These are phyloP conservation scores for Mustelus asterias DNA, from an alignment of 2,113 vertebrate species.

Conservation along the genomic window DNA sequence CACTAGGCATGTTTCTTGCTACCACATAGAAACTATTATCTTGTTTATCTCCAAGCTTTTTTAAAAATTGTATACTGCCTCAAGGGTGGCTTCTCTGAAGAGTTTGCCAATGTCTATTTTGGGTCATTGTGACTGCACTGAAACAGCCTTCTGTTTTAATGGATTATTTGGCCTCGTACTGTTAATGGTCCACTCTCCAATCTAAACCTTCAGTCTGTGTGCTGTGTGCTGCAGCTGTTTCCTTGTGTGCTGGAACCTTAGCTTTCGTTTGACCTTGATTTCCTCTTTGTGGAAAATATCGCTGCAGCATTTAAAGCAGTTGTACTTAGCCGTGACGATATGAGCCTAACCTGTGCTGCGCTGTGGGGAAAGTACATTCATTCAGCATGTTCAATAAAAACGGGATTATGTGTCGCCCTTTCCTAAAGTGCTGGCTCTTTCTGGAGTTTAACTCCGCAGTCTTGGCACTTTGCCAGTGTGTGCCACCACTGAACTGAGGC, in stretches of 20 bases:
- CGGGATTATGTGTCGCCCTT: neutral
- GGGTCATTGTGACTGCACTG: neutral
- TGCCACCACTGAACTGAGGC: neutral
- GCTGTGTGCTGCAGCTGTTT: slow-evolving; percentile 12
- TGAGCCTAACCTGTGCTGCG: neutral
- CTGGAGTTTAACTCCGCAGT: neutral
- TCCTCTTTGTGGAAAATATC: neutral
- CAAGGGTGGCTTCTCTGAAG: neutral
- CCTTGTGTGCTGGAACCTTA: neutral
- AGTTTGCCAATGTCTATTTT: neutral
- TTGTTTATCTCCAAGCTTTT: neutral
- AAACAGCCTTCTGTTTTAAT: neutral
- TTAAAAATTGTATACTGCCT: neutral
- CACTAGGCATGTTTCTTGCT: neutral
- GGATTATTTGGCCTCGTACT: neutral
- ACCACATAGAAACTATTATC: neutral
- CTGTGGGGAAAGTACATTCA: neutral
- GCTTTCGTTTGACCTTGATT: neutral
- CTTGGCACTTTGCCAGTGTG: neutral
- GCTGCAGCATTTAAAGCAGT: neutral
- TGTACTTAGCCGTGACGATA: neutral
- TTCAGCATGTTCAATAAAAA: neutral
- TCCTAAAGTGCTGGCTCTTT: neutral
- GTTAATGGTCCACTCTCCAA: neutral
- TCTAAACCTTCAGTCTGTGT: neutral